Evolutionary conservation across 64 coral and sea anemone genomes (phyloP).

Genomic region (Pocillopora damicornis): DNA sequence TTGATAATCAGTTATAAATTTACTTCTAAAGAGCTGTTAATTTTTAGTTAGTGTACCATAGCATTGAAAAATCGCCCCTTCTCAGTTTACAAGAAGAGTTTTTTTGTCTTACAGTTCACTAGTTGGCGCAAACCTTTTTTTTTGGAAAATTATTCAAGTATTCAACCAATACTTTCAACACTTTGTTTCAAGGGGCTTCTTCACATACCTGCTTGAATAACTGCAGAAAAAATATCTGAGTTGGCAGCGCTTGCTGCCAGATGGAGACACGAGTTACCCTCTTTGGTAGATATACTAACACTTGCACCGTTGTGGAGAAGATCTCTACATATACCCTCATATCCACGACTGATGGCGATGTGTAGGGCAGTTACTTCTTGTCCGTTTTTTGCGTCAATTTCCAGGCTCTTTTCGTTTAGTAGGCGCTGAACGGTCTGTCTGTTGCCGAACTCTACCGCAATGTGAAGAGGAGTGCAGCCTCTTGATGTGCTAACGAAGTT

Average conservation of each 20-base stretch:
- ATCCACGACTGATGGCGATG: constrained; percentile 7
- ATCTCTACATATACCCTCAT: constrained; percentile 10
- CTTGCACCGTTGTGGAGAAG: constrained; percentile 30
- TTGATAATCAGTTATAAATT: too few species aligned
- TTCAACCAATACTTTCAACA: too few species aligned
- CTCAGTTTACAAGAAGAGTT: too few species aligned
- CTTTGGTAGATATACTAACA: constrained; percentile 3
- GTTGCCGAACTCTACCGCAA: constrained; percentile 14
- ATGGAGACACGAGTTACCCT: constrained; percentile 15
- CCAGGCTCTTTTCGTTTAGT: neutral
- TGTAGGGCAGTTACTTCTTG: constrained; percentile 40
- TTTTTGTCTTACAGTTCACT: too few species aligned
- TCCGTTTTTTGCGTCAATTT: constrained; percentile 17
- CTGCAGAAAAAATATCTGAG: neutral
- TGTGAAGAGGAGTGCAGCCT: neutral
- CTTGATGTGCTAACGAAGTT: neutral
- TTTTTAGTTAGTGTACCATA: too few species aligned
- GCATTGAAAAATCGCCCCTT: too few species aligned
- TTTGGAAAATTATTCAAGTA: too few species aligned
- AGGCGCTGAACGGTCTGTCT: constrained; percentile 11
- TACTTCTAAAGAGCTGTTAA: too few species aligned
- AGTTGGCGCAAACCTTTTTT: too few species aligned
- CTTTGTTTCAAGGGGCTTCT: too few species aligned
- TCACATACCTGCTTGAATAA: constrained; percentile 27
- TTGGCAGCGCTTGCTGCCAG: constrained; percentile 11